Evolutionary conservation across 2,888 invertebrate species (phyloP).

Genomic region (Alsophila aescularia): DNA sequence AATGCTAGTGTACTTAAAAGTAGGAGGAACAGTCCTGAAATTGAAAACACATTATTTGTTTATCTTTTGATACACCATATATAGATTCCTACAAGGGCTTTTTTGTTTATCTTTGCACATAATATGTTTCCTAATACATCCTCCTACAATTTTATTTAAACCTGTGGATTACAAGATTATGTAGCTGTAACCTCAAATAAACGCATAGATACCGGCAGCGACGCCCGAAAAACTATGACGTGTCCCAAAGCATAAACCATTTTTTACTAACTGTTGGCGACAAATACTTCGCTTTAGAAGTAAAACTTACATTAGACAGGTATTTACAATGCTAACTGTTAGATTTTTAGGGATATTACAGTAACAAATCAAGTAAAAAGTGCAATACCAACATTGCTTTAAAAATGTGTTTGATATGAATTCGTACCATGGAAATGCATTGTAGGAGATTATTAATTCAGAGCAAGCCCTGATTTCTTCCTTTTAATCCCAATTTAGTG

Average conservation of each 20-base stretch:
- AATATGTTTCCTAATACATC: too few species aligned
- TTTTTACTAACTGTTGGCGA: not conserved
- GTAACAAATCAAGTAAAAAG: not conserved
- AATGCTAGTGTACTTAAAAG: constrained; percentile 56
- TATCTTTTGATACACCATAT: not conserved
- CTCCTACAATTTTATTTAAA: too few species aligned
- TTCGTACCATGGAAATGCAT: constrained; percentile 64
- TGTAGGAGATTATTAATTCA: constrained; percentile 38
- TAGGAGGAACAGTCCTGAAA: constrained; percentile 44
- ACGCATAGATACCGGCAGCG: constrained; percentile 8
- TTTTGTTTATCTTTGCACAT: too few species aligned
- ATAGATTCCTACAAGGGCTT: not conserved
- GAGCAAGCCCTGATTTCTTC: constrained; percentile 38
- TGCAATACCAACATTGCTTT: not conserved
- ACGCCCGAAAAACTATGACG: constrained; percentile 10
- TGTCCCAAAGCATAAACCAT: constrained; percentile 48
- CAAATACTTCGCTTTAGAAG: not conserved
- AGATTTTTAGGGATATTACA: not conserved
- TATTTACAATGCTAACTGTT: not conserved
- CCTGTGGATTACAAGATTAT: not conserved
- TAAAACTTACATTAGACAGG: not conserved
- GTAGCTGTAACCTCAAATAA: constrained; percentile 18
- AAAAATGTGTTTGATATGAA: constrained; percentile 24
- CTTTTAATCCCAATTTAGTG: not conserved
- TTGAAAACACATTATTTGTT: not conserved